Evolutionary conservation across 2,797 vertebrate species (phyloP), one percentile per base, ranked within the genome.

Genomic region (Toxotes lorentzi): DNA sequence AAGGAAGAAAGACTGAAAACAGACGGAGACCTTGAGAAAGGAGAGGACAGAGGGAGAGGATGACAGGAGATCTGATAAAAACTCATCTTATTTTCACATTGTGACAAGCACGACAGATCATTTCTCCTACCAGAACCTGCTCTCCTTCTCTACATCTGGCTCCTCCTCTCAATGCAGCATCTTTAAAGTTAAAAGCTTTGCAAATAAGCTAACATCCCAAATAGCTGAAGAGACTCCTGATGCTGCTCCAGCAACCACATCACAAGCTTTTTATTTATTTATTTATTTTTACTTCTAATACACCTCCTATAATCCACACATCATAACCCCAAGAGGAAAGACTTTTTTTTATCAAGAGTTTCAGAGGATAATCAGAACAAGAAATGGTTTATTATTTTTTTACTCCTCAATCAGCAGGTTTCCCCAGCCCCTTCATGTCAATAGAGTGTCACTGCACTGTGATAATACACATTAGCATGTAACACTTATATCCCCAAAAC

Each of bases 401-500:
- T n/a, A n/a, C 30, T 60, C 35, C 24, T 76, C 50, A 69, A 69
- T 70, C 62, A 77, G 59, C 60, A 32, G 53, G 32, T 68, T 73
- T 67, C 70, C 45, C 40, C 43, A 9, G 6, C 50, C 54, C 32
- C 47, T 53, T 77, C 56, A 70, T 65, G 65, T 80, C 74, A 78
- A 86, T 73, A 73, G n/a, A 21, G 61, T 65, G 56, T 81, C 79
- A 69, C 23, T 50, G 48, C 27, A 14, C 32, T 30, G 57, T 23
- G 32, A 86, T 82, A 73, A 75, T 60, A 78, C 66, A 73, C 60
- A 84, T 70, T 80, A 78, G 58, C 63, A 59, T 57, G 57, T 78
- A 48, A n/a, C n/a, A n/a, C n/a, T n/a, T 56, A 48, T 62, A 81
- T 75, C 57, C 75, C 7, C 17, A 40, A 89, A 79, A 86, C 80